Base-by-base conservation (phyloP, 2,113 vertebrate species). In the Eclectus roratus region DNA sequence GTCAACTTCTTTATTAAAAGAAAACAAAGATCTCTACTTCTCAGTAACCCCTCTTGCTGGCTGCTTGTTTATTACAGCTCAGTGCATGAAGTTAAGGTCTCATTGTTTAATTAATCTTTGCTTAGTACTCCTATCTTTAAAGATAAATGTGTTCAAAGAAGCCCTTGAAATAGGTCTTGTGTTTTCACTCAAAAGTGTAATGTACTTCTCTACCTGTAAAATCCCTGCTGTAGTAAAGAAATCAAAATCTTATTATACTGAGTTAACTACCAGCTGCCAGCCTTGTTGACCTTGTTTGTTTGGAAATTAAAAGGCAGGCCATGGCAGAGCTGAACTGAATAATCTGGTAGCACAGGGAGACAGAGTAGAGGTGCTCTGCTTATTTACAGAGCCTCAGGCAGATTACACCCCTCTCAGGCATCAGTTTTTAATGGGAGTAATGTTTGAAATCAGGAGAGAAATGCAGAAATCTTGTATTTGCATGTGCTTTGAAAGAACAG, bases 231-330 rank as follows among this genome's bases (percentile, higher is more conserved):
- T 50, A 78, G 71, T 77, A 96, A 96, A 94, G 89, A 68, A 94
- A 97, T 96, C 92, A 96, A 88, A 95, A 95, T 79, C 89, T 78
- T 92, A 72, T 95, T 96, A 94, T 17, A 43, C 21, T 5, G 63
- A 64, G 60, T 94, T 94, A 97, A 97, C 85, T 93, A 95, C 87
- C 96, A 73, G 74, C 82, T 95, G 85, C 88, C 88, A 94, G 87
- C n/a, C 95, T 89, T 61, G 73, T 76, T 92, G 94, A 92, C 92
- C 94, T 92, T 92, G 85, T 85, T 94, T 94, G 63, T 61, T 80
- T 87, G 52, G 49, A 93, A 96, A 94, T 97, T 94, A 94, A 80
- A 92, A 93, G 55, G 13, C 70, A 91, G 89, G 55, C 69, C 77
- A 58, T 64, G 70, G 66, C 50, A 74, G 53, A 92, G 44, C 46